Conservation (phyloP, 1,140 invertebrate genomes). For the Dufourea novaeangliae region DNA sequence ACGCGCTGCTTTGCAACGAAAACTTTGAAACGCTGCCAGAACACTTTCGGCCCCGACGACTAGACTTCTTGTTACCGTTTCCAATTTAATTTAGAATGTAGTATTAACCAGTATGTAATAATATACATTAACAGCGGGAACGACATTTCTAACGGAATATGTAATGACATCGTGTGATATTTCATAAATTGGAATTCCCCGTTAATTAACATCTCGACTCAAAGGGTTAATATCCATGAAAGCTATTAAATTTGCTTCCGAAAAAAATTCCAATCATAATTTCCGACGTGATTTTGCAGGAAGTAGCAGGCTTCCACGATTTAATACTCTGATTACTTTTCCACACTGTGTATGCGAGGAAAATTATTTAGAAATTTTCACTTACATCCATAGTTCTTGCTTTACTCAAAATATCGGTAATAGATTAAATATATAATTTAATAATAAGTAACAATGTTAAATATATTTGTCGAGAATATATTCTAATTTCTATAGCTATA, state of each 20-base stretch:
- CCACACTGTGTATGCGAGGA: too few species aligned
- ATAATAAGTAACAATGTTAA: too few species aligned
- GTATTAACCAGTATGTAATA: constrained; percentile 32
- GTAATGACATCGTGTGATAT: background rate
- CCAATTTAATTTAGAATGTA: constrained; percentile 31
- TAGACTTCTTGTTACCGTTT: constrained; percentile 32
- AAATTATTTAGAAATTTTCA: too few species aligned
- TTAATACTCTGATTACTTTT: background rate
- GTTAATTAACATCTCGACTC: constrained; percentile 17
- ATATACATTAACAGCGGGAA: background rate
- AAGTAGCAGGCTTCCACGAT: too few species aligned
- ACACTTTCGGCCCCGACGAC: background rate
- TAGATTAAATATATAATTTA: too few species aligned
- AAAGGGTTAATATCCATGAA: background rate
- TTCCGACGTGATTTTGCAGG: background rate
- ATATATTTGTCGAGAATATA: too few species aligned
- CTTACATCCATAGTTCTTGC: too few species aligned
- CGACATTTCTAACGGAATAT: constrained; percentile 6
- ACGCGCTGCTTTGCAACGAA: background rate
- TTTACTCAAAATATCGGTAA: too few species aligned
- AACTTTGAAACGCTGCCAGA: constrained; percentile 43
- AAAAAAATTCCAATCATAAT: background rate
- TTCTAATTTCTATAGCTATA: too few species aligned
- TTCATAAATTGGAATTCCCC: background rate
- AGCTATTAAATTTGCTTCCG: background rate